phyloP scores from a whole-genome alignment of 2,888 invertebrate genomes.

The Ophion ellenae region DNA sequence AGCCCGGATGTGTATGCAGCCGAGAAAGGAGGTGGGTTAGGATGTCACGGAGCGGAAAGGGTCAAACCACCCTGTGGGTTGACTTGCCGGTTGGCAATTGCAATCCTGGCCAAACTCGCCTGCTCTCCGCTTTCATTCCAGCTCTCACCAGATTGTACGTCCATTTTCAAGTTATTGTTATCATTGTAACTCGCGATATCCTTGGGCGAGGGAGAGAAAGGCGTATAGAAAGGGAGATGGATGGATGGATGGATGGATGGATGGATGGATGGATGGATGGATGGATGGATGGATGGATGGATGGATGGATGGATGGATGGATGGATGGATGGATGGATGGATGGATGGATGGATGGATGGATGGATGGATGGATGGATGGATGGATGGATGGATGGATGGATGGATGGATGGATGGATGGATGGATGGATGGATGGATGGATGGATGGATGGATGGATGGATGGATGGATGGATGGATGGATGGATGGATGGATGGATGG shows the following conservation, averaged over 20 bases:
- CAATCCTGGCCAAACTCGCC: constrained; percentile 55
- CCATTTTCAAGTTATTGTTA: constrained; percentile 48
- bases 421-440: background rate
- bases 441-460: background rate
- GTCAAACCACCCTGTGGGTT: constrained; percentile 56
- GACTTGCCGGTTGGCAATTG: constrained; percentile 41
- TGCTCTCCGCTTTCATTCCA: constrained; percentile 42
- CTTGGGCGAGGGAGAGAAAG: constrained; percentile 12
- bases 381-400: background rate
- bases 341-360: background rate
- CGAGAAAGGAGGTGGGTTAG: constrained; percentile 19
- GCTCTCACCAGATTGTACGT: constrained; percentile 11
- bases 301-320: background rate
- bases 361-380: background rate
- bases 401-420: background rate
- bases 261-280: background rate
- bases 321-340: background rate
- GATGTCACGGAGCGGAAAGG: constrained; percentile 51
- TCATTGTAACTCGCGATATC: constrained; percentile 51
- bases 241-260: background rate
- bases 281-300: background rate
- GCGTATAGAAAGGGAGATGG: background rate
- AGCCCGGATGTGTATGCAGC: background rate
- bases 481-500: background rate
- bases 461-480: background rate